Percentiles rank a stretch among this genome's conserved stretches.
phyloP scores from a whole-genome alignment of 1,140 invertebrate species.

The Diplogasteroides magnus region DNA sequence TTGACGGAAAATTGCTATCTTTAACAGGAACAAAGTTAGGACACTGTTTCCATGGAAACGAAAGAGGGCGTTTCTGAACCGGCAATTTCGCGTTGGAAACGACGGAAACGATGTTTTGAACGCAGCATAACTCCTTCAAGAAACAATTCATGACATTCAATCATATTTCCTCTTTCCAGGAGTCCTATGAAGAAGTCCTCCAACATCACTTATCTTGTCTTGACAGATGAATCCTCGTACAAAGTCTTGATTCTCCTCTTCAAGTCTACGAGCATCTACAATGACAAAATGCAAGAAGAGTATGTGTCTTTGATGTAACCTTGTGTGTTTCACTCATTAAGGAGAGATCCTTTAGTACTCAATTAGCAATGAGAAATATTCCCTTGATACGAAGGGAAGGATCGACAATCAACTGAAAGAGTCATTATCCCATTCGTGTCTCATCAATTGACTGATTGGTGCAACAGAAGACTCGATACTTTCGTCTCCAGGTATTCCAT shows the following conservation, averaged over 20 bases:
- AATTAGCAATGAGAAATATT: conserved; percentile 47
- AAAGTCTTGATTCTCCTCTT: conserved; percentile 64
- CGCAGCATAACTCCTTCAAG: conserved; percentile 14
- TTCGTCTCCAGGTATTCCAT: conserved; percentile 70
- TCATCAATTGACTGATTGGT: not conserved
- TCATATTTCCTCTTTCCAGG: conserved; percentile 75
- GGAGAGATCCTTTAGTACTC: conserved; percentile 36
- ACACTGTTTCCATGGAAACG: no score
- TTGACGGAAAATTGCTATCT: no score
- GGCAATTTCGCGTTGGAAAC: no score
- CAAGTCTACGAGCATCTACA: conserved; percentile 44
- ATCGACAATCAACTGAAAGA: conserved; percentile 17
- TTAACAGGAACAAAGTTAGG: no score
- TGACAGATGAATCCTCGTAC: conserved; percentile 83
- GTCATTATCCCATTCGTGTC: no score
- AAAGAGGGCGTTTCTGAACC: no score
- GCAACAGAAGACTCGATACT: conserved; percentile 18
- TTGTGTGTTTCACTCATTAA: conserved; percentile 8
- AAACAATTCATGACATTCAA: no score
- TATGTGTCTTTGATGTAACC: no score
- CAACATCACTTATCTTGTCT: conserved; percentile 62
- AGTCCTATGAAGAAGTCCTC: conserved; percentile 75
- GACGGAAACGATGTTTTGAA: no score
- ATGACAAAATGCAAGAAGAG: no score
- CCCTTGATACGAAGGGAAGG: conserved; percentile 12